A percentile compares a stretch with the other conserved stretches of the same genome.
These are phyloP conservation scores for Phrynocephalus vlangalii DNA, from an alignment of 2,797 vertebrate genomes.

Conservation along the genomic window DNA sequence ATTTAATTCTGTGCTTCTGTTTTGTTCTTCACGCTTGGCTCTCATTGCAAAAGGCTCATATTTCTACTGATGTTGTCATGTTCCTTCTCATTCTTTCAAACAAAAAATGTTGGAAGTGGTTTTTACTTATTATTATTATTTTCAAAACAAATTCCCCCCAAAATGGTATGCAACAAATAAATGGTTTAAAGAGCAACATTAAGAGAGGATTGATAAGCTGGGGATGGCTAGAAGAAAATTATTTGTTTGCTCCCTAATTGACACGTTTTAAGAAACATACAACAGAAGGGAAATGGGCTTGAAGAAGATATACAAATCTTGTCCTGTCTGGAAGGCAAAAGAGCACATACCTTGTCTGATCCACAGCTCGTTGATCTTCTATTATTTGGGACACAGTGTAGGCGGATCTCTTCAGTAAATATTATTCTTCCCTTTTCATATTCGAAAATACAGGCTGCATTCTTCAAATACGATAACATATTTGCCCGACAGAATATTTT, in stretches of 20 bases:
- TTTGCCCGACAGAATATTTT: not conserved
- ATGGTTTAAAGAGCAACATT: not conserved
- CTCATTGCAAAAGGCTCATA: constrained; percentile 64
- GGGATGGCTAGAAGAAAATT: too few relatives aligned
- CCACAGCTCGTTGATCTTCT: not conserved
- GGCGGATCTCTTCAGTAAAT: not conserved
- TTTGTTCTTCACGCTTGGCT: constrained; percentile 57
- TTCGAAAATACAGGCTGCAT: not conserved
- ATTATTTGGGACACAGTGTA: not conserved
- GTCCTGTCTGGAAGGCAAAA: not conserved
- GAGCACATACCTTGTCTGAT: not conserved
- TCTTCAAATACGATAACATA: not conserved
- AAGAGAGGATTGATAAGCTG: not conserved
- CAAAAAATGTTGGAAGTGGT: not conserved
- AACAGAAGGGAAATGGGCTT: not conserved
- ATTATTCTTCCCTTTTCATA: not conserved
- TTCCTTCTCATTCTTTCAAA: not conserved
- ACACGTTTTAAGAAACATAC: not conserved
- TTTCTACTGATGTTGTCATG: constrained; percentile 2
- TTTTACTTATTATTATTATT: not conserved
- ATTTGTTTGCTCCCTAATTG: constrained; percentile 51
- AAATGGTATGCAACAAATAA: not conserved
- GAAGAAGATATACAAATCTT: not conserved
- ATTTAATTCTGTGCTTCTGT: constrained; percentile 54
- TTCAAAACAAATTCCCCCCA: not conserved